Conservation (phyloP, 2,888 invertebrate genomes). For the Apodemia zela region DNA sequence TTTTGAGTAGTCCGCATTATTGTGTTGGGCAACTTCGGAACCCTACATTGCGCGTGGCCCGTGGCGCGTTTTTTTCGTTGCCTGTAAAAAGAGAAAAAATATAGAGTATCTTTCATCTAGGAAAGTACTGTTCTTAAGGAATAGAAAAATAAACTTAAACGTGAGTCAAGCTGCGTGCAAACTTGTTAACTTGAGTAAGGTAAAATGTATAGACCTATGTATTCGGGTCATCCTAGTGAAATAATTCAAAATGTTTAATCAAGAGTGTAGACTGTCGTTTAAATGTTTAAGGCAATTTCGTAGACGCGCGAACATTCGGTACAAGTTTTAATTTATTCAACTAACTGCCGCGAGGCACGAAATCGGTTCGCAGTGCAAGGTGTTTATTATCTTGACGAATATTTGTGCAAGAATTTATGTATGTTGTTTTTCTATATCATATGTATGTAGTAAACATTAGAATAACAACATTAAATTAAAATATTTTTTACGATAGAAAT, state of each 20-base stretch:
- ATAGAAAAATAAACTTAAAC: background rate
- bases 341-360: constrained; percentile 31
- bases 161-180: background rate
- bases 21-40: too few species aligned
- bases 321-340: constrained; percentile 32
- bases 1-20: too few species aligned
- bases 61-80: too few species aligned
- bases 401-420: constrained; percentile 2
- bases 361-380: background rate
- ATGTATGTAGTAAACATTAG: background rate
- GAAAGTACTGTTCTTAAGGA: too few species aligned
- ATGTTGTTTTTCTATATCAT: background rate
- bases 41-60: too few species aligned
- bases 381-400: constrained; percentile 1
- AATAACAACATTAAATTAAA: too few species aligned
- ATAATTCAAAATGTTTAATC: constrained; percentile 13
- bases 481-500: too few species aligned
- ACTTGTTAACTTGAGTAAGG: background rate
- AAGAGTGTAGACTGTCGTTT: background rate
- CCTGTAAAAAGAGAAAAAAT: too few species aligned
- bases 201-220: background rate
- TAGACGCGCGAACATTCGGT: background rate
- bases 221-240: constrained; percentile 3
- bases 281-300: constrained; percentile 9
- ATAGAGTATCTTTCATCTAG: too few species aligned